Conservation (phyloP, 2,113 vertebrate species). For the Hippocampus abdominalis region DNA sequence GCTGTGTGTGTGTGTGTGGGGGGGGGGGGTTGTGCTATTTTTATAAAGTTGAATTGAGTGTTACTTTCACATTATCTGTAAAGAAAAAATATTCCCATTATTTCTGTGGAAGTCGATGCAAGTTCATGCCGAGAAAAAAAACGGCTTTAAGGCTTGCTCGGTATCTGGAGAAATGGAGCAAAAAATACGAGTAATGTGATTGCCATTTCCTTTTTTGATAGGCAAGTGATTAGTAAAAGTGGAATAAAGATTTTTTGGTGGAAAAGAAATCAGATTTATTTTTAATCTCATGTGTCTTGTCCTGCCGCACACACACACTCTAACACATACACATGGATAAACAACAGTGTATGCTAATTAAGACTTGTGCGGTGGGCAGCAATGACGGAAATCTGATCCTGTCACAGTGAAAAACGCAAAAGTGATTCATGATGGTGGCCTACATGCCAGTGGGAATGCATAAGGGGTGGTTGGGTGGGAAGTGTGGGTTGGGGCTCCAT, state of each 20-base stretch:
- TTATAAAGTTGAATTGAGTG: neutral
- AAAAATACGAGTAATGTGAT: neutral
- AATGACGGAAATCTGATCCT: conserved; percentile 66
- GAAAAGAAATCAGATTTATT: too few species aligned
- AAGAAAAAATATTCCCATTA: neutral
- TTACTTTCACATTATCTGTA: neutral
- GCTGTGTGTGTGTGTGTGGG: too few species aligned
- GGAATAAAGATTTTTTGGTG: too few species aligned
- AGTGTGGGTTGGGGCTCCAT: conserved; percentile 21
- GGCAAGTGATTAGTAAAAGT: too few species aligned
- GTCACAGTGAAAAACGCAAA: conserved; percentile 43
- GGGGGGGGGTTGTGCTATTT: neutral
- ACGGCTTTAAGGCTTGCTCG: neutral
- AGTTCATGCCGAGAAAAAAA: neutral
- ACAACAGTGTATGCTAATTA: conserved; percentile 33
- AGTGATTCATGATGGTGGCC: conserved; percentile 67
- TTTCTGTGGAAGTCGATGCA: too few species aligned
- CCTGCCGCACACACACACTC: neutral
- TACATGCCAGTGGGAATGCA: conserved; percentile 52
- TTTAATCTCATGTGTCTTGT: too few species aligned
- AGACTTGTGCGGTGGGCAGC: conserved; percentile 63
- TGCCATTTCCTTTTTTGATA: neutral
- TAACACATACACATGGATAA: conserved; percentile 6
- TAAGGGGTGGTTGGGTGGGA: conserved; percentile 45
- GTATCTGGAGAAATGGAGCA: neutral